phyloP scores from a whole-genome alignment of 2,797 vertebrate genomes.

The Ibycter americanus region DNA sequence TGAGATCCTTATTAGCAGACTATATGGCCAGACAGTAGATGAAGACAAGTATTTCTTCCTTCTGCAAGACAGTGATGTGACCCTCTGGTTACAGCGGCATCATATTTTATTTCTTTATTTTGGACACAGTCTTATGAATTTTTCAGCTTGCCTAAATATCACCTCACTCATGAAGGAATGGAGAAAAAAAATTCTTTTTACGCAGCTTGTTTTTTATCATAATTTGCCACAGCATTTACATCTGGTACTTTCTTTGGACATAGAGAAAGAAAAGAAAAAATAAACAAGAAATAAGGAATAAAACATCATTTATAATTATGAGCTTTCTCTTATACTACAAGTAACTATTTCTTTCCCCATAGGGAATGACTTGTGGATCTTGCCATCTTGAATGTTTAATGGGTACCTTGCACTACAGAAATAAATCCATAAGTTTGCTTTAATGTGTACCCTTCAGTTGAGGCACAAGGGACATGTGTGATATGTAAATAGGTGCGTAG shows the following conservation, averaged over 20 bases:
- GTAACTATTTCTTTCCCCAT: accelerated
- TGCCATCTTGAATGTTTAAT: background rate
- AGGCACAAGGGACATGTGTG: background rate
- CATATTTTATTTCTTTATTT: background rate
- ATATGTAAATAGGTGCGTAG: background rate
- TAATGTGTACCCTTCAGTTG: background rate
- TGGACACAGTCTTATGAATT: background rate
- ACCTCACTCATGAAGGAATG: background rate
- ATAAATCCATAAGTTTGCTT: background rate
- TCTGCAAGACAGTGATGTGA: background rate
- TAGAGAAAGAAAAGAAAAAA: background rate
- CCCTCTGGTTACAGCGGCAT: background rate
- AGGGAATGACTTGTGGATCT: background rate
- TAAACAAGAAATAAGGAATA: background rate
- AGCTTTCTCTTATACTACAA: background rate
- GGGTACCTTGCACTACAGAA: background rate
- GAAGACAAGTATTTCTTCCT: background rate
- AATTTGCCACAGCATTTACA: background rate
- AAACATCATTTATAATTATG: background rate
- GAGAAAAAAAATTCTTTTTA: background rate
- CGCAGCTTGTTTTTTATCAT: background rate
- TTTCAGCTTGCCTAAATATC: background rate
- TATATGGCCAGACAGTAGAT: background rate
- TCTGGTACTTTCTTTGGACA: background rate
- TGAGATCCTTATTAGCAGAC: background rate